A percentile compares a stretch with the other conserved stretches of the same genome.
These are phyloP conservation scores for Tenebrosternarchus preto DNA, from an alignment of 2,113 vertebrate genomes.

Conservation along the genomic window DNA sequence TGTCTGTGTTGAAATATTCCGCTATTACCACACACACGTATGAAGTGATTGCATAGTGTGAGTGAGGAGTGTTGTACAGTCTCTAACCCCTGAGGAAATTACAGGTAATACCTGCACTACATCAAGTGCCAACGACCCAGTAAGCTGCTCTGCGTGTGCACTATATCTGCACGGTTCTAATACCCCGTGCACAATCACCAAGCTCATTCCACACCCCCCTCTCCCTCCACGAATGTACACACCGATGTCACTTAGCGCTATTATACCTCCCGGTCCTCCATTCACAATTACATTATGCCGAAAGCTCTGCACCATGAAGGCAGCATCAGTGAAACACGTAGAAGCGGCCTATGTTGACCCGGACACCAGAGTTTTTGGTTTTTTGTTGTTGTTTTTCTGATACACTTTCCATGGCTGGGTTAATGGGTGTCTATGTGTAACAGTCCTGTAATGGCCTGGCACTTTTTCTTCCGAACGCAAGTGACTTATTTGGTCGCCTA, in stretches of 20 bases:
- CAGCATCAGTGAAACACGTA: background rate
- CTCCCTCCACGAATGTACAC: background rate
- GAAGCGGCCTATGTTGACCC: background rate
- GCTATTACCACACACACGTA: slow-evolving; percentile 4
- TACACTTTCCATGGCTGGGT: background rate
- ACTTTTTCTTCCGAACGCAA: background rate
- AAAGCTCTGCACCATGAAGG: background rate
- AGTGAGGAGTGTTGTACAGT: background rate
- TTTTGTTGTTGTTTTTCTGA: background rate
- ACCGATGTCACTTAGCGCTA: slow-evolving; percentile 11
- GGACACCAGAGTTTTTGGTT: no score
- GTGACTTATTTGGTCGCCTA: background rate
- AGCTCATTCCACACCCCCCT: background rate
- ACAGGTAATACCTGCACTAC: slow-evolving; percentile 29
- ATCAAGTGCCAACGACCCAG: slow-evolving; percentile 11
- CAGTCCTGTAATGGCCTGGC: background rate
- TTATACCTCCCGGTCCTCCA: background rate
- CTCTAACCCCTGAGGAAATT: slow-evolving; percentile 25
- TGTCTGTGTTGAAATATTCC: slow-evolving; percentile 15
- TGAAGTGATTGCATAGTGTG: slow-evolving; percentile 23
- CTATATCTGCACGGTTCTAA: slow-evolving; percentile 16
- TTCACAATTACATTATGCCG: background rate
- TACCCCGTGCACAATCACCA: slow-evolving; percentile 2
- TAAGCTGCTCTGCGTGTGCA: background rate
- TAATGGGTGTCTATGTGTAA: background rate